Base-by-base conservation (phyloP, 2,797 vertebrate species). In the Antennarius maculatus region DNA sequence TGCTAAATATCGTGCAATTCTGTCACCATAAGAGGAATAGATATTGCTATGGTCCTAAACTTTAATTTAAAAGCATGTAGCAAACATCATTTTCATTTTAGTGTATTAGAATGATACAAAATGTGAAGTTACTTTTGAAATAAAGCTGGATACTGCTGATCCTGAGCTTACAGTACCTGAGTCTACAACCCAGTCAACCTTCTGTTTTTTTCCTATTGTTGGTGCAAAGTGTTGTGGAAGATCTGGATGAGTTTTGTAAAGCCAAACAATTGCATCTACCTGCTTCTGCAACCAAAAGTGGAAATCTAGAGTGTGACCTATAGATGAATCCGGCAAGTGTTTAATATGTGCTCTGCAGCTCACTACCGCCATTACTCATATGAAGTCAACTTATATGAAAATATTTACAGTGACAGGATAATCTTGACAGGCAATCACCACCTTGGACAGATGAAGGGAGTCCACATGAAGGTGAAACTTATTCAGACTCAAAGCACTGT, bases 1-100 rank as follows among this genome's bases (percentile, higher is more conserved):
- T 87, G 86, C 85, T 54, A 23, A 34, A 66, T 50, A 37, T 60
- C 84, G 86, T 88, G 86, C 85, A 43, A 62, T 61, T 74, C 62
- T 70, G 67, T 81, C 70, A 56, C 48, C 61, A 71, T 72, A 69
- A 74, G 61, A 80, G 52, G 41, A 55, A 42, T 39, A 11, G 31
- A 46, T 52, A 57, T 77, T 69, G 66, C 43, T 45, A 49, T 23
- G 49, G 29, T 49, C 52, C 12, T 34, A 39, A 76, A 72, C 64
- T 65, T 61, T 53, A 79, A 72, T 63, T 73, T 45, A 54, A 72
- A 79, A 71, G 55, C 37, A 37, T 67, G 45, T 54, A 71, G 55
- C 29, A 1, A 63, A 50, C 39, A 52, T 3, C 54, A 14, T 65
- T 73, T 77, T 69, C 17, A 59, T 42, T 34, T 42, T 15, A 63